Evolutionary conservation across 2,113 vertebrate species (phyloP).

Genomic region (Picathartes gymnocephalus): DNA sequence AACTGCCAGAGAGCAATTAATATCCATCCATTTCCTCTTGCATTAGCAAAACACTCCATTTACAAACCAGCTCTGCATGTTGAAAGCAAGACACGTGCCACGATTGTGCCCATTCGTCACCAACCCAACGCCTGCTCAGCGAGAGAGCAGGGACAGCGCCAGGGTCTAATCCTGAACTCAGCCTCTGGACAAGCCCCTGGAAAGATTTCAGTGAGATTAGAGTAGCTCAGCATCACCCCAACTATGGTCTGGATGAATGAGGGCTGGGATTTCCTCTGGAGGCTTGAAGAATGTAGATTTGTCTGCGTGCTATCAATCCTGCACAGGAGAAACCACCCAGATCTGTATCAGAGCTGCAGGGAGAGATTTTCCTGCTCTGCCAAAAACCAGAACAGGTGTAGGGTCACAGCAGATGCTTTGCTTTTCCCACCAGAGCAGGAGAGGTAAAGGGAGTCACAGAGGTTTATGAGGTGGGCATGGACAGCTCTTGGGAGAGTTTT

Average conservation of each 20-base stretch:
- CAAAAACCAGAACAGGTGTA: neutral
- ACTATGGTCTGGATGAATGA: neutral
- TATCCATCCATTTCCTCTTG: neutral
- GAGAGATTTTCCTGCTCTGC: neutral
- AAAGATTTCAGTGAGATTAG: neutral
- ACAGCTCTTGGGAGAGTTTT: neutral
- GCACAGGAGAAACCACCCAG: neutral
- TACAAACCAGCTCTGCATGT: neutral
- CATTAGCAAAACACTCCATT: neutral
- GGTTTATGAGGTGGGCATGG: fast-evolving
- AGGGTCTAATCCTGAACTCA: neutral
- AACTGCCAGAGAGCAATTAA: neutral
- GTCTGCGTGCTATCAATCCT: fast-evolving
- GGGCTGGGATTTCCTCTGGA: neutral
- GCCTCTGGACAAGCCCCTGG: neutral
- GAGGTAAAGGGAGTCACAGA: neutral
- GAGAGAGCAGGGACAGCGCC: fast-evolving
- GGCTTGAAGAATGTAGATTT: neutral
- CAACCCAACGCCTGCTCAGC: neutral
- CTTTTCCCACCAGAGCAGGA: neutral
- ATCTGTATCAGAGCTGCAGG: neutral
- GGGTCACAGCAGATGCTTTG: neutral
- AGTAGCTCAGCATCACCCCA: neutral
- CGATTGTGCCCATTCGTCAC: neutral
- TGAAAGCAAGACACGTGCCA: neutral